Evolutionary conservation across 2,113 vertebrate species (phyloP).

Genomic region (Uria lomvia): DNA sequence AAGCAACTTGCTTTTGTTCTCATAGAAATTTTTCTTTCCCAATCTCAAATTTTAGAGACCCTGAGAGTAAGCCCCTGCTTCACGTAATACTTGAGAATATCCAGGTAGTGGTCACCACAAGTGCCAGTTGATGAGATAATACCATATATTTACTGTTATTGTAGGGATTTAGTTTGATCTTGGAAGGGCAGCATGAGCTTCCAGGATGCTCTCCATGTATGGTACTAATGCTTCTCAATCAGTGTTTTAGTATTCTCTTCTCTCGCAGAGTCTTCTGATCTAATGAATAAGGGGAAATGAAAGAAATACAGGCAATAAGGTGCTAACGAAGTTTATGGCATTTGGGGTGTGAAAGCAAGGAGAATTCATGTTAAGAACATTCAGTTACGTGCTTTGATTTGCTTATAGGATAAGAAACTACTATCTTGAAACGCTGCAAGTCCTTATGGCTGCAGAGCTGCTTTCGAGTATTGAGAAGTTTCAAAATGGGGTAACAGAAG

Average conservation of each 20-base stretch:
- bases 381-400: not conserved
- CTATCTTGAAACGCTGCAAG: not conserved
- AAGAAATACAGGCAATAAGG: not conserved
- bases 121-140: not conserved
- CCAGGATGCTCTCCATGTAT: not conserved
- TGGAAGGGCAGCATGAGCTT: not conserved
- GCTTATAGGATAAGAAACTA: not conserved
- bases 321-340: not conserved
- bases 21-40: not conserved
- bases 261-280: not conserved
- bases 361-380: not conserved
- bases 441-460: not conserved
- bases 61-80: not conserved
- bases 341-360: not conserved
- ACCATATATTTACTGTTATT: not conserved
- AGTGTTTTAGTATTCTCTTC: not conserved
- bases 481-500: not conserved
- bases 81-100: fast-evolving
- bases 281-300: not conserved
- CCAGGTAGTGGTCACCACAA: not conserved
- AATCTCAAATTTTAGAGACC: not conserved
- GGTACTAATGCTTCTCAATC: not conserved
- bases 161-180: not conserved
- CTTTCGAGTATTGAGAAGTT: not conserved
- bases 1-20: not conserved